Evolutionary conservation across 1,140 invertebrate species (phyloP).

Genomic region (Euschistus heros): DNA sequence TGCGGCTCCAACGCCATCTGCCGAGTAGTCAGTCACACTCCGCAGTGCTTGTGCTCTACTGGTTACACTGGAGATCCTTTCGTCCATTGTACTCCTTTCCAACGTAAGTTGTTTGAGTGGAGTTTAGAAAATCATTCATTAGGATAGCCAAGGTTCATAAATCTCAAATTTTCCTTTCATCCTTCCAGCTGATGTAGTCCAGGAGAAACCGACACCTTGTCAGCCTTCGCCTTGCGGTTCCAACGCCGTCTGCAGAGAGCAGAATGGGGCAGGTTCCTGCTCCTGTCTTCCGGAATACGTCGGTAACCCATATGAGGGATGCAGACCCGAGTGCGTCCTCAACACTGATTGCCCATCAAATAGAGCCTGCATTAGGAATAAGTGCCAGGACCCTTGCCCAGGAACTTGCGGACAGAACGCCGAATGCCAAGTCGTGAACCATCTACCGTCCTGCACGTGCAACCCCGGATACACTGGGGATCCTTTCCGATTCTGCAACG

Average conservation of each 20-base stretch:
- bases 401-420: constrained; percentile 56
- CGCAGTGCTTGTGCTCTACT: constrained; percentile 52
- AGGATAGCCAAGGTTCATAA: too few relatives aligned
- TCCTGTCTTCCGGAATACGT: constrained; percentile 52
- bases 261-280: constrained; percentile 37
- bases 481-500: constrained; percentile 40
- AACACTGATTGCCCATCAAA: constrained; percentile 54
- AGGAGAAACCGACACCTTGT: constrained; percentile 37
- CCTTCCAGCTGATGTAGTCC: too few relatives aligned
- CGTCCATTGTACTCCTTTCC: constrained; percentile 44
- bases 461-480: constrained; percentile 41
- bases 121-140: neutral
- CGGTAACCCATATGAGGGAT: constrained; percentile 58
- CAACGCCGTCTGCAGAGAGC: constrained; percentile 37
- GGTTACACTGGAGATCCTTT: constrained; percentile 65
- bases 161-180: too few relatives aligned
- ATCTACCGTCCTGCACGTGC: constrained; percentile 58
- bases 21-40: constrained; percentile 51
- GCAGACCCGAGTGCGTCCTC: constrained; percentile 61
- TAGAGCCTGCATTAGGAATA: constrained; percentile 54
- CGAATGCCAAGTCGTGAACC: constrained; percentile 54
- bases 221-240: constrained; percentile 43
- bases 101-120: constrained; percentile 39
- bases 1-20: constrained; percentile 53
- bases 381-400: constrained; percentile 57